A percentile compares a stretch with the other conserved stretches of the same genome.
These are phyloP conservation scores for Tholera decimalis DNA, from an alignment of 2,888 invertebrate genomes.

Conservation along the genomic window DNA sequence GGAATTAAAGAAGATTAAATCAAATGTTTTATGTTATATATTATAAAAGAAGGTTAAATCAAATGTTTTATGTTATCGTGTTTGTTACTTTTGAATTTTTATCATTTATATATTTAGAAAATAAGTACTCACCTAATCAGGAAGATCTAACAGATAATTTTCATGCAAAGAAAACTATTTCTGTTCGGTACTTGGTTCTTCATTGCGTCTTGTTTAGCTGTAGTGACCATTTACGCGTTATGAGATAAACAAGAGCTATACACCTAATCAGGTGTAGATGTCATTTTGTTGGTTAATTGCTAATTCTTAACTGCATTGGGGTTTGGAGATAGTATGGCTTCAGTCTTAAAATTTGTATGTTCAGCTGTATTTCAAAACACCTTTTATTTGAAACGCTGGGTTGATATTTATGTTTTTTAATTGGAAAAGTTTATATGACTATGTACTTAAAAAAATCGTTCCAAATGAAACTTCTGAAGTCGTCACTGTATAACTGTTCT, in stretches of 20 bases:
- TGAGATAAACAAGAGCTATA: too few species aligned
- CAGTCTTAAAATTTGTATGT: too few species aligned
- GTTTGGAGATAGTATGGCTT: too few species aligned
- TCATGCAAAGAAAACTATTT: background rate
- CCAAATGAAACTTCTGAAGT: conserved; percentile 47
- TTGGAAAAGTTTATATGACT: background rate
- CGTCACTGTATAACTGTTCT: background rate
- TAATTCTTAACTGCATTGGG: too few species aligned
- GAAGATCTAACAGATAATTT: background rate
- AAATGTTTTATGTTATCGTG: background rate
- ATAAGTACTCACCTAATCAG: background rate
- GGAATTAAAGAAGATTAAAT: conserved; percentile 42
- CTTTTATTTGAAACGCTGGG: background rate
- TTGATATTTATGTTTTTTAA: background rate
- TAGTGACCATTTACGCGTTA: too few species aligned
- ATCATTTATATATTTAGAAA: background rate
- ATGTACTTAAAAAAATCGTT: background rate
- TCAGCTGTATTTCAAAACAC: background rate
- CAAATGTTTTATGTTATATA: background rate
- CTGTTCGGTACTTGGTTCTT: background rate
- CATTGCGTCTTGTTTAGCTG: too few species aligned
- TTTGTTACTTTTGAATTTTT: background rate
- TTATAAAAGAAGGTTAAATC: conserved; percentile 44
- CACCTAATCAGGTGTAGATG: too few species aligned
- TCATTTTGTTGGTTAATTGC: too few species aligned